These are phyloP conservation scores for Intellagama lesueurii DNA, from an alignment of 2,797 vertebrate genomes.

Conservation along the genomic window DNA sequence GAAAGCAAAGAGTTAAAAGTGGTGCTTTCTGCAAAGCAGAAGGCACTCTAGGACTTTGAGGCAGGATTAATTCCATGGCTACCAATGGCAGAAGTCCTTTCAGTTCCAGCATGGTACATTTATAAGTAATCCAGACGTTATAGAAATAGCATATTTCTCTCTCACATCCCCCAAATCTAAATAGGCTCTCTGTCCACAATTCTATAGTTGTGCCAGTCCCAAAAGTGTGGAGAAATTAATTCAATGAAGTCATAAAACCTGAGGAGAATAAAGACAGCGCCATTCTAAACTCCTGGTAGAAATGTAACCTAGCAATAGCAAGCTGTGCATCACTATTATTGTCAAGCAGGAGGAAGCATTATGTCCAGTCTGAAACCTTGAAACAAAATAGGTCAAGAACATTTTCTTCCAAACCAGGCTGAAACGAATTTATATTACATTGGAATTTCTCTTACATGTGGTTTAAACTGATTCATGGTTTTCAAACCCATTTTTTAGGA, in stretches of 20 bases:
- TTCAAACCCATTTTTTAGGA: conserved; percentile 21
- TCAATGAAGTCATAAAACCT: conserved; percentile 24
- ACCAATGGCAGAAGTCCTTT: too few relatives aligned
- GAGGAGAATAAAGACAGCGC: conserved; percentile 36
- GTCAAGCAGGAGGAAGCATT: not conserved
- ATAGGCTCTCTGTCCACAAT: not conserved
- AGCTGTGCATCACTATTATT: not conserved
- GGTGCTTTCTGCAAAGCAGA: too few relatives aligned
- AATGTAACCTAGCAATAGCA: not conserved
- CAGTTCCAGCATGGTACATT: too few relatives aligned
- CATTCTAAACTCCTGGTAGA: conserved; percentile 32
- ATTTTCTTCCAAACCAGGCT: conserved; percentile 20
- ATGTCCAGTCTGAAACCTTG: conserved; percentile 34
- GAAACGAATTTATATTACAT: conserved; percentile 35
- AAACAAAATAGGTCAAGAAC: not conserved
- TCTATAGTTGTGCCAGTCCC: conserved; percentile 15
- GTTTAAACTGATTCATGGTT: conserved; percentile 28
- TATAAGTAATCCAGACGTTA: too few relatives aligned
- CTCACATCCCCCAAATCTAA: too few relatives aligned
- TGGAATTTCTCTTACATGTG: conserved; percentile 22
- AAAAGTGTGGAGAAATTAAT: conserved; percentile 29
- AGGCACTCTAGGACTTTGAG: too few relatives aligned
- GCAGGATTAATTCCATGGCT: too few relatives aligned
- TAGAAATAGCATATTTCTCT: too few relatives aligned
- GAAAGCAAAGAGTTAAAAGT: too few relatives aligned